Evolutionary conservation across 2,797 vertebrate genomes (phyloP).

Genomic region (Nyctibius grandis): DNA sequence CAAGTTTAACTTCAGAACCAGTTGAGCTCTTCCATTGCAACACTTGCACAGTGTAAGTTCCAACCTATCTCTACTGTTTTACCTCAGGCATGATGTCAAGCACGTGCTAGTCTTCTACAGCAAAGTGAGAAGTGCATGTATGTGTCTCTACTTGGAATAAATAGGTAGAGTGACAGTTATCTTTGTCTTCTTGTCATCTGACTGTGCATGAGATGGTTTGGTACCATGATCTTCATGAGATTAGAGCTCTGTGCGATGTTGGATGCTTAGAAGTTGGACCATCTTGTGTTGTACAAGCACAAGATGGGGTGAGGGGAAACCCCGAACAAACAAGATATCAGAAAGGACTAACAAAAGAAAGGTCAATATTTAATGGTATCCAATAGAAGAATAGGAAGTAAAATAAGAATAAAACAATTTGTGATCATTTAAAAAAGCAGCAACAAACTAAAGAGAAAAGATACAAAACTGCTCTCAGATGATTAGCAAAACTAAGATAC

Average conservation of each 20-base stretch:
- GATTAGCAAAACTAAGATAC: background rate
- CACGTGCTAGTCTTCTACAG: background rate
- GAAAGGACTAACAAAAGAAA: background rate
- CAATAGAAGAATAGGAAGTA: background rate
- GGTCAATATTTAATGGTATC: background rate
- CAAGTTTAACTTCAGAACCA: background rate
- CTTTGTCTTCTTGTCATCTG: background rate
- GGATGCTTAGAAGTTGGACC: background rate
- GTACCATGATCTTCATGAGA: background rate
- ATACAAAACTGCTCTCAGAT: background rate
- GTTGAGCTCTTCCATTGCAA: background rate
- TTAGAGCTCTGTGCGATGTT: background rate
- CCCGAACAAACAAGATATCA: background rate
- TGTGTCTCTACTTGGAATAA: background rate
- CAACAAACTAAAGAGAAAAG: background rate
- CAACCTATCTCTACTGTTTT: background rate
- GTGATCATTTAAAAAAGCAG: background rate
- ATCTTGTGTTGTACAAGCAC: background rate
- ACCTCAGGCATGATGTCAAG: background rate
- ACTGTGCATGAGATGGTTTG: background rate
- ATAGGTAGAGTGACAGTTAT: background rate
- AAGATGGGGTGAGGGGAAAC: accelerated
- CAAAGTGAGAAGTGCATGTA: background rate
- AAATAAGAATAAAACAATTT: background rate
- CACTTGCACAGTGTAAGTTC: background rate